phyloP scores from a whole-genome alignment of 2,888 invertebrate genomes.

The Lucinisca nassula region DNA sequence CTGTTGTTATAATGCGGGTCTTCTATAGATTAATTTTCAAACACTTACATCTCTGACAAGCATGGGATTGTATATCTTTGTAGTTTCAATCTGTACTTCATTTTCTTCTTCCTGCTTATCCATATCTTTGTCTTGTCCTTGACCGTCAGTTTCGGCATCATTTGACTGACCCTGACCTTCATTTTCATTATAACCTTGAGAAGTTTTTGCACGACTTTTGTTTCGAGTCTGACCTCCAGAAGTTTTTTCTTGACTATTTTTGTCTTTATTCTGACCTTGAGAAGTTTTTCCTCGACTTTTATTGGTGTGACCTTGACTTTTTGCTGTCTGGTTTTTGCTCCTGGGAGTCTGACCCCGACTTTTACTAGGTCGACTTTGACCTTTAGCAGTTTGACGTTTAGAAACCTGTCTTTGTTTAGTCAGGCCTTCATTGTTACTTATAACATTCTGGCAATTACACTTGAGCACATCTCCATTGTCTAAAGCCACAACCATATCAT shows the following conservation, averaged over 20 bases:
- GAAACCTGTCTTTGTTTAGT: background rate
- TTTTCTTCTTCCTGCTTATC: conserved; percentile 47
- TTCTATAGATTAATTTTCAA: too few species aligned
- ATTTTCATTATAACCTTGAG: conserved; percentile 5
- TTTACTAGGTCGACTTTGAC: background rate
- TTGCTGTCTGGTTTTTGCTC: background rate
- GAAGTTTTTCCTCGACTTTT: background rate
- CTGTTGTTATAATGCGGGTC: too few species aligned
- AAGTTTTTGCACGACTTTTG: background rate
- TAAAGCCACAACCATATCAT: conserved; percentile 76
- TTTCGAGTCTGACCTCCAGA: background rate
- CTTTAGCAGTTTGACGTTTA: background rate
- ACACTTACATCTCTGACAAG: conserved; percentile 63
- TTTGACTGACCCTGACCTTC: background rate
- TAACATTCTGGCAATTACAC: conserved; percentile 75
- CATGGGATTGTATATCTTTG: conserved; percentile 70
- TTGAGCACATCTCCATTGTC: conserved; percentile 81
- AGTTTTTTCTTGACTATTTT: background rate
- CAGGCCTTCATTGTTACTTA: conserved; percentile 25
- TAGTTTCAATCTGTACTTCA: conserved; percentile 59
- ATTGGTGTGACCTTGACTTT: conserved; percentile 6
- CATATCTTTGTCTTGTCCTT: background rate
- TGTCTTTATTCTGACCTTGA: conserved; percentile 3
- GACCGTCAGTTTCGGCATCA: background rate
- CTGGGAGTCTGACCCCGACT: background rate